Evolutionary conservation across 1,140 invertebrate genomes (phyloP).

Genomic region (Cryptotermes secundus): DNA sequence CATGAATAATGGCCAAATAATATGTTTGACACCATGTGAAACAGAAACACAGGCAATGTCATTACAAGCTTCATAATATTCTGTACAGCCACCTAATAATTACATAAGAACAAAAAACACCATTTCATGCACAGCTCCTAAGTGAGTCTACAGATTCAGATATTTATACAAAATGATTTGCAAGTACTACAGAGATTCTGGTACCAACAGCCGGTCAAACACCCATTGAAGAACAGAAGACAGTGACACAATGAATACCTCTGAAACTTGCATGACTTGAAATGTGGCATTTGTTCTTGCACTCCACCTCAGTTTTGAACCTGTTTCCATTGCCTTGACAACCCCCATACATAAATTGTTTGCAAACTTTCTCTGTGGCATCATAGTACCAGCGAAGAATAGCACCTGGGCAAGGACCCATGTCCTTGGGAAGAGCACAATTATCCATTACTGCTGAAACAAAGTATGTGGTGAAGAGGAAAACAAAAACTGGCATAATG

Average conservation of each 20-base stretch:
- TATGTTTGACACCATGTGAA: too few species aligned
- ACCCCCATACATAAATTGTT: conserved; percentile 62
- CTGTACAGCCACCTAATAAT: conserved; percentile 13
- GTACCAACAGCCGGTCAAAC: conserved; percentile 23
- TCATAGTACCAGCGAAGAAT: conserved; percentile 63
- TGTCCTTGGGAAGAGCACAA: conserved; percentile 55
- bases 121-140: background rate
- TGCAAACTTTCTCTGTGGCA: conserved; percentile 52
- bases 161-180: background rate
- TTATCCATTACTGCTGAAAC: conserved; percentile 51
- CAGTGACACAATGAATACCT: conserved; percentile 27
- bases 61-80: background rate
- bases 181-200: conserved; percentile 27
- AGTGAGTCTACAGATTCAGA: conserved; percentile 9
- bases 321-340: conserved; percentile 69
- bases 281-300: conserved; percentile 54
- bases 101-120: background rate
- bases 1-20: too few species aligned
- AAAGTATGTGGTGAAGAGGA: conserved; percentile 27
- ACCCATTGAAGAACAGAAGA: conserved; percentile 6
- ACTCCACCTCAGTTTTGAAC: conserved; percentile 58
- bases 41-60: too few species aligned
- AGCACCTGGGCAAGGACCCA: conserved; percentile 57
- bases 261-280: conserved; percentile 42
- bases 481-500: background rate